Percentiles rank a stretch among this genome's conserved stretches.
Conservation (phyloP, 2,797 vertebrate genomes). For the Fistularia tabacaria region DNA sequence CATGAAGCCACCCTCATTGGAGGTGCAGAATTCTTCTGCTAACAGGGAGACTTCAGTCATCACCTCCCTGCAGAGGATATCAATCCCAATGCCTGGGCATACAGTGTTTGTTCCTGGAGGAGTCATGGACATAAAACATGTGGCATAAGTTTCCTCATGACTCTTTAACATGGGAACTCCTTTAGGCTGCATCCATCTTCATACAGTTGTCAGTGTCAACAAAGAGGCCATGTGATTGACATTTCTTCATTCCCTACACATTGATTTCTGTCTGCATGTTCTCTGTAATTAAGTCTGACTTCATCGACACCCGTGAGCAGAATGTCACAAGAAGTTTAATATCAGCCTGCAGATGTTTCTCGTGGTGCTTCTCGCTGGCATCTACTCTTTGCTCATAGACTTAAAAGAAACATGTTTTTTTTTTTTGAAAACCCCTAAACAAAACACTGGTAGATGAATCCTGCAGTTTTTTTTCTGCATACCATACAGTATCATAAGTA, state of each 20-base stretch:
- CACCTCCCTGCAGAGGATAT: slow-evolving; percentile 20
- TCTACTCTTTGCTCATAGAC: no score
- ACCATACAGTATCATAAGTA: no score
- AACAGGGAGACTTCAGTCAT: slow-evolving; percentile 44
- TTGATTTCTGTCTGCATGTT: slow-evolving; percentile 28
- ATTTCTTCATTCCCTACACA: slow-evolving; percentile 14
- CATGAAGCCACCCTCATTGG: slow-evolving; percentile 12
- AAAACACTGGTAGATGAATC: no score
- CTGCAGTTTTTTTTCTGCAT: no score
- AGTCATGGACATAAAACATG: not conserved
- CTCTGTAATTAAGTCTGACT: slow-evolving; percentile 46
- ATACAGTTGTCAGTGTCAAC: slow-evolving; percentile 43
- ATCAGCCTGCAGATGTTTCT: no score
- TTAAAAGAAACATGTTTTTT: no score
- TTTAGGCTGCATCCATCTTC: slow-evolving; percentile 24
- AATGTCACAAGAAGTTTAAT: not conserved
- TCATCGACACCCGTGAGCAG: slow-evolving; percentile 17
- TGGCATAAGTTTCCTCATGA: not conserved
- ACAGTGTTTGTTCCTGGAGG: slow-evolving; percentile 3
- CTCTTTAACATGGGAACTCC: slow-evolving; percentile 11
- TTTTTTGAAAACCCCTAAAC: no score
- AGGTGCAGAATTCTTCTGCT: slow-evolving; percentile 46
- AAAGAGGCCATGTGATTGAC: slow-evolving; percentile 12
- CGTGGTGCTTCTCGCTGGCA: no score
- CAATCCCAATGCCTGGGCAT: slow-evolving; percentile 7